Conservation (phyloP, 64 coral and sea anemone genomes). For the Pachyseris speciosa region DNA sequence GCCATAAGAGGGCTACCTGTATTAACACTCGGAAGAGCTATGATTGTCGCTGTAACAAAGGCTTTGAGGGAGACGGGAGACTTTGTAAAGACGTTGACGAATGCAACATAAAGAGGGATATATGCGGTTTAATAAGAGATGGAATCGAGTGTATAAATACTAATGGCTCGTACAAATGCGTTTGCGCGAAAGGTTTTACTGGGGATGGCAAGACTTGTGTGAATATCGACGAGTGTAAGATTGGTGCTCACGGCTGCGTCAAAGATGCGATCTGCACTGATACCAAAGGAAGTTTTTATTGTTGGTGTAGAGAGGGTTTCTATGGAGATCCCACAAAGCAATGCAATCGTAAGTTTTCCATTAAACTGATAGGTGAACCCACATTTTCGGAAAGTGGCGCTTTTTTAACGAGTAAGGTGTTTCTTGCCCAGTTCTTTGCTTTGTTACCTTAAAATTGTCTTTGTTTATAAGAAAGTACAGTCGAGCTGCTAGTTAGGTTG, state of each 20-base stretch:
- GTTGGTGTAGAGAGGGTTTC: background rate
- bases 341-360: background rate
- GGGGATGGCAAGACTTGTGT: background rate
- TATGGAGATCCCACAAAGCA: background rate
- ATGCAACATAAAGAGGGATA: background rate
- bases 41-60: background rate
- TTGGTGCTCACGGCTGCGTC: background rate
- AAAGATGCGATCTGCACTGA: background rate
- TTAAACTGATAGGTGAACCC: no score
- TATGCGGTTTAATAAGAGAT: background rate
- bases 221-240: conserved; percentile 3
- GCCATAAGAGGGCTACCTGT: conserved; percentile 14
- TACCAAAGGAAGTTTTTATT: background rate
- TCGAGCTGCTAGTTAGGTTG: no score
- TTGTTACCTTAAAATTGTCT: no score
- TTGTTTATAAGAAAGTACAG: no score
- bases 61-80: background rate
- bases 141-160: background rate
- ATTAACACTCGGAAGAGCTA: background rate
- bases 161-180: background rate
- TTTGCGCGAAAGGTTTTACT: background rate
- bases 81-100: background rate
- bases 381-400: no score
- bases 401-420: no score
- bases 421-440: no score